A percentile compares a stretch with the other conserved stretches of the same genome.
Evolutionary conservation across 2,888 invertebrate species (phyloP).

Genomic region (Ceriagrion tenellum): DNA sequence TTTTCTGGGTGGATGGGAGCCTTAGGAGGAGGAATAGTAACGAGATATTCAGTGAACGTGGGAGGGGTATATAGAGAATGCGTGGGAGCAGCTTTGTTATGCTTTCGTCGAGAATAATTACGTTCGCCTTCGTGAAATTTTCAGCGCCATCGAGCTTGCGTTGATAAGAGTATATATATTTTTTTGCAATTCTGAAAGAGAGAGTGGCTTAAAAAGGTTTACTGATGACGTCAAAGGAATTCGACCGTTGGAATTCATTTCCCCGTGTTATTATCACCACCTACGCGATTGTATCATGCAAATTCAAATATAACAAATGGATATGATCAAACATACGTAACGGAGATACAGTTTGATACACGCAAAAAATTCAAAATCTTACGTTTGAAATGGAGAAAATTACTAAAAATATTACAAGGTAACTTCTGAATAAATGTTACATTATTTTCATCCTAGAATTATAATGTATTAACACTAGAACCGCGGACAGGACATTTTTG

Average conservation of each 20-base stretch:
- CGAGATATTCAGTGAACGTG: background rate
- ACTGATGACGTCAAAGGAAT: background rate
- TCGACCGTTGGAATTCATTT: background rate
- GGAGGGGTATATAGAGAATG: background rate
- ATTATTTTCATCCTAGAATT: too few relatives aligned
- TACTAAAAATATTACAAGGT: too few relatives aligned
- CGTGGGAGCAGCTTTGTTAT: background rate
- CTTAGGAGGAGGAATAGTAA: background rate
- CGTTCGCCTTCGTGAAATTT: background rate
- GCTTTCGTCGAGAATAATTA: conserved; percentile 9
- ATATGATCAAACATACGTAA: too few relatives aligned
- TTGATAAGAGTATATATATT: background rate
- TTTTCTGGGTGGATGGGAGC: background rate
- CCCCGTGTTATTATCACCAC: too few relatives aligned
- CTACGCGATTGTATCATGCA: too few relatives aligned
- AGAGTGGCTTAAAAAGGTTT: background rate
- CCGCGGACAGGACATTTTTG: too few relatives aligned
- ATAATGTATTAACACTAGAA: too few relatives aligned
- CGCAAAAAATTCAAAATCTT: too few relatives aligned
- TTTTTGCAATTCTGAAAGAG: background rate
- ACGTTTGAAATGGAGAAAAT: too few relatives aligned
- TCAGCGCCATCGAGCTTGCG: background rate
- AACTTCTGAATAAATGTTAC: too few relatives aligned
- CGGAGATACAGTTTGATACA: too few relatives aligned
- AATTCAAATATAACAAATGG: too few relatives aligned